Evolutionary conservation across 2,888 invertebrate species (phyloP), one percentile per base, ranked within the genome.

Genomic region (Andrena haemorrhoa): DNA sequence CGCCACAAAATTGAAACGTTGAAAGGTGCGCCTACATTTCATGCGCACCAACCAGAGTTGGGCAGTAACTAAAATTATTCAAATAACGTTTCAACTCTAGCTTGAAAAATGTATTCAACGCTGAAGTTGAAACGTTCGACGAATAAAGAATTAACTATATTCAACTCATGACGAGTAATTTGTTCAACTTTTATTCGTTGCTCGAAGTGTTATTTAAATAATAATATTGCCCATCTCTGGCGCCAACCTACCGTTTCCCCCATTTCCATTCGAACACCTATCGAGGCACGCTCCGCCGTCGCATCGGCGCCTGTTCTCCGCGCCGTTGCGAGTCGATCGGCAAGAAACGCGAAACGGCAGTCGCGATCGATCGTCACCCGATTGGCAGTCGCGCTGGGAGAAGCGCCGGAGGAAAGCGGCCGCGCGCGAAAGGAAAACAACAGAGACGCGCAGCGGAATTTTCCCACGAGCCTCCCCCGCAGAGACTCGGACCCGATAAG

Each of bases 391-490:
- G 33, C 3, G 10, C 1, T 29, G 1, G 23, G 10, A 20, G 33
- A 33, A 23, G 49, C 16, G 8, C 10, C 26, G 31, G 33, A 6
- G 26, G 3, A 56, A 56, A 56, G 20, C 16, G 20, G 29, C 4
- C 16, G 29, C 33, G 20, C 12, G 4, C 8, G 49, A 49, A 63
- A 12, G 49, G 26, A n/a, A 61, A 41, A 29, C 60, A 73, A 23
- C 33, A 80, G 61, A 47, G 60, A 12, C 60, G 20, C 53, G n/a
- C n/a, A 84, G 58, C 86, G 89, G 89, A 89, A 89, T 89, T 88
- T 89, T 56, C 71, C 89, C 88, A 68, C 81, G 79, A 77, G 33
- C 78, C 83, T 83, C 85, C 85, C 89, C 88, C 81, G 89, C 88
- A 89, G 68, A 89, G 86, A 80, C 70, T 65, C 73, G 53, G 16